Evolutionary conservation across 2,797 vertebrate species (phyloP), one percentile per base, ranked within the genome.

Genomic region (Emys orbicularis): DNA sequence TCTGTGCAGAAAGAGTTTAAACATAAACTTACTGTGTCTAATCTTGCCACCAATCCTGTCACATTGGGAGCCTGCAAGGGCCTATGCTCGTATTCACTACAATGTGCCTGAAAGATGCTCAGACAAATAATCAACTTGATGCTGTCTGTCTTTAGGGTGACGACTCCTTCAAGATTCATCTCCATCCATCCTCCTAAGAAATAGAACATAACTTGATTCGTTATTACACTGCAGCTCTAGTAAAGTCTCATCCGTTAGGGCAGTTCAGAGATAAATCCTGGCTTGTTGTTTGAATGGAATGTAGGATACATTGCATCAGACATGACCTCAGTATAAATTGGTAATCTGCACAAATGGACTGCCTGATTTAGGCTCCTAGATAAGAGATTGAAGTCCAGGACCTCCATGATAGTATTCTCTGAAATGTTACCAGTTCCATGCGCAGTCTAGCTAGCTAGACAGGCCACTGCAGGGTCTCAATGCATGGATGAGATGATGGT

Each of bases 131-230:
- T 88, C 88, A 88, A 53, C 59, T 86, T 79, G 84, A 79, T 84
- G 84, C 54, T 86, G 19, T 74, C 59, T 84, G 19, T 81, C 79
- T 86, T 9, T 49, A 8, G 0, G 65, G 9, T 29, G 23, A 25
- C 41, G 52, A 90, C 77, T 27, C 50, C 41, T 87, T 90, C 81
- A 86, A 4, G 6, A 21, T 53, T 81, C 0, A 0, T 54, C 29
- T 19, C 29, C 79, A 80, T 53, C 76, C 25, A 49, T 49, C 41
- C 23, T 79, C 77, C 77, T 79, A 19, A 79, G 65, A 31, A 50
- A 49, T 49, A 79, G 49, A 44, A 49, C 12, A 31, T 34, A 50
- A 77, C 41, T 49, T 49, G 77, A 80, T 34, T 34, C 13, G 4
- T 80, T 31, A 80, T 80, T 80, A 49, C 12, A 49, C 49, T 77